Evolutionary conservation across 2,797 vertebrate genomes (phyloP).

Genomic region (Naso thynnoides): DNA sequence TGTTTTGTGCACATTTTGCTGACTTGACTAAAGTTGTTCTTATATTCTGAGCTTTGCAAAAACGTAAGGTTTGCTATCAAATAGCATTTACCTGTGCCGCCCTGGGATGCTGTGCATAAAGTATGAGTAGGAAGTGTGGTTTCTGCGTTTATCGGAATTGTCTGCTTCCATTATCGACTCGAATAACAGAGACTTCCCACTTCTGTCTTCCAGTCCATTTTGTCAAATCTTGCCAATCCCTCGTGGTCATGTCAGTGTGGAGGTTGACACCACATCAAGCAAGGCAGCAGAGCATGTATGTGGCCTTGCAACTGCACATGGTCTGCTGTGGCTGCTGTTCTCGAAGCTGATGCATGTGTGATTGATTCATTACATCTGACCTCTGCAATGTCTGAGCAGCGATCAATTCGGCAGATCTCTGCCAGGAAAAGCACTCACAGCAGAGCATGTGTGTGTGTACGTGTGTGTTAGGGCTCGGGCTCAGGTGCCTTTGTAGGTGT

Average conservation of each 20-base stretch:
- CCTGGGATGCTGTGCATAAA: conserved; percentile 2
- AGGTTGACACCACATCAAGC: conserved; percentile 52
- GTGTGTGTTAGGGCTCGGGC: not conserved
- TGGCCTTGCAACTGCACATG: conserved; percentile 43
- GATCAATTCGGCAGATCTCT: conserved; percentile 72
- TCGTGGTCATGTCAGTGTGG: conserved; percentile 32
- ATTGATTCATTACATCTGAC: conserved; percentile 80
- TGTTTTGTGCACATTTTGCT: not conserved
- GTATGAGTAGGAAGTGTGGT: conserved; percentile 4
- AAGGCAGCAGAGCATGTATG: conserved; percentile 28
- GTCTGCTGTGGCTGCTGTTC: conserved; percentile 49
- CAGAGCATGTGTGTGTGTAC: conserved; percentile 9
- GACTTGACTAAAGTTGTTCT: not conserved
- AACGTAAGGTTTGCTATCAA: not conserved
- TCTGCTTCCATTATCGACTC: conserved; percentile 29
- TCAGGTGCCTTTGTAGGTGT: conserved; percentile 5
- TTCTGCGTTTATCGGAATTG: conserved; percentile 18
- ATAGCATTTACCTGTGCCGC: not conserved
- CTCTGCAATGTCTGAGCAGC: conserved; percentile 69
- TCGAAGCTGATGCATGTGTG: conserved; percentile 69
- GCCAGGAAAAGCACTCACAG: conserved; percentile 52
- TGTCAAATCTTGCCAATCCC: conserved; percentile 37
- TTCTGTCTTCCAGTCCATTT: conserved; percentile 37
- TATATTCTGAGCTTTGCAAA: not conserved
- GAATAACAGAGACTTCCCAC: conserved; percentile 26